A percentile compares a stretch with the other conserved stretches of the same genome.
phyloP scores from a whole-genome alignment of 2,888 invertebrate species.

The Lithophane socia region DNA sequence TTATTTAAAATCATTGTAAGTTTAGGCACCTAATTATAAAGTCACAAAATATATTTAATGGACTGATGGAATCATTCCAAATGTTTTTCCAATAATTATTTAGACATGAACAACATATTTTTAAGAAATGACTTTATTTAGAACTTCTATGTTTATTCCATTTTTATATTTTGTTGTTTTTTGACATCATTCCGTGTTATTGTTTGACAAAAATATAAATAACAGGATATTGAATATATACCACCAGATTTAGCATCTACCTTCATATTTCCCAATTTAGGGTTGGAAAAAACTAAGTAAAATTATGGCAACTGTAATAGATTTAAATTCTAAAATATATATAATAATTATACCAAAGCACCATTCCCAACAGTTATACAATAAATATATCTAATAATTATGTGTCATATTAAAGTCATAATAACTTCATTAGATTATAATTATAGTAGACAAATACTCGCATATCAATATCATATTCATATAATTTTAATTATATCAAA shows the following conservation, averaged over 20 bases:
- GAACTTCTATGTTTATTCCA: constrained; percentile 26
- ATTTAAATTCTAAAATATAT: constrained; percentile 23
- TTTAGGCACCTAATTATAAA: constrained; percentile 43
- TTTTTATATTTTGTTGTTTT: constrained; percentile 30
- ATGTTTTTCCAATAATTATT: constrained; percentile 44
- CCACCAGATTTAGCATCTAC: constrained; percentile 19
- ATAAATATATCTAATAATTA: constrained; percentile 21
- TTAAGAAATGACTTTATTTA: constrained; percentile 37
- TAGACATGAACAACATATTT: constrained; percentile 47
- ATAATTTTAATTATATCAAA: constrained; percentile 55
- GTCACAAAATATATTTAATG: constrained; percentile 54
- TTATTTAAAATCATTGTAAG: constrained; percentile 38
- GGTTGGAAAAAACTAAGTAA: constrained; percentile 6
- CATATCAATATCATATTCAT: constrained; percentile 74
- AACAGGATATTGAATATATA: constrained; percentile 4
- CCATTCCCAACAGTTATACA: constrained; percentile 40
- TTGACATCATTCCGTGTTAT: constrained; percentile 45
- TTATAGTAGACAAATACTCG: constrained; percentile 74
- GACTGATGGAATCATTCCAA: constrained; percentile 77
- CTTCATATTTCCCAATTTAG: constrained; percentile 1
- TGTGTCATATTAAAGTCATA: constrained; percentile 42
- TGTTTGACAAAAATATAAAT: constrained; percentile 20
- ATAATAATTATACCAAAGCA: constrained; percentile 46
- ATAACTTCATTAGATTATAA: constrained; percentile 55
- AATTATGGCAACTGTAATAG: constrained; percentile 39